Conservation (phyloP, 2,888 invertebrate genomes). For the Oscheius sp. region DNA sequence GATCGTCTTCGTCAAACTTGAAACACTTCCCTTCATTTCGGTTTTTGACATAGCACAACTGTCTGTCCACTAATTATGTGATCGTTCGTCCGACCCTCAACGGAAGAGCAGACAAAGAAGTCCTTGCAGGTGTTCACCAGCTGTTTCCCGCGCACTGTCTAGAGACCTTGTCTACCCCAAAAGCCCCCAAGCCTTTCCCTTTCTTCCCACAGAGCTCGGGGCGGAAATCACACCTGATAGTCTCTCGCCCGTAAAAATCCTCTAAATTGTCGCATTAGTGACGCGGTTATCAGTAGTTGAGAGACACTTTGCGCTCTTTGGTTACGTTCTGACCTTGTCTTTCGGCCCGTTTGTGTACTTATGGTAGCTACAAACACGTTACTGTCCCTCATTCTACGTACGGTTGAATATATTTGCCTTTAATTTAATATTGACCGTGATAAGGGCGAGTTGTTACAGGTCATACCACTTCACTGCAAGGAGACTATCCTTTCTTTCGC, state of each 20-base stretch:
- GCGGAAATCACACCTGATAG: conserved; percentile 25
- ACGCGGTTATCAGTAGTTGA: conserved; percentile 8
- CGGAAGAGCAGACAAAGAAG: too few species aligned
- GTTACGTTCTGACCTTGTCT: background rate
- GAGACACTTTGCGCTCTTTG: background rate
- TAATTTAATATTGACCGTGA: conserved; percentile 2
- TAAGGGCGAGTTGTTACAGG: conserved; percentile 1
- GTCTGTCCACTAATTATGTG: too few species aligned
- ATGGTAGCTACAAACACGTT: background rate
- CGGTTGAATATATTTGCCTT: background rate
- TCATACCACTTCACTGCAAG: background rate
- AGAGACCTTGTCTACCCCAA: background rate
- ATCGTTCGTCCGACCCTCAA: too few species aligned
- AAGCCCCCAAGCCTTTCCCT: background rate
- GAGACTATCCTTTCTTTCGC: too few species aligned
- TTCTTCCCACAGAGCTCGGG: background rate
- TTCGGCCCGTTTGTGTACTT: background rate
- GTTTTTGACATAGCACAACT: too few species aligned
- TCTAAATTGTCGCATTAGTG: conserved; percentile 18
- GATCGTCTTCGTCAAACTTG: too few species aligned
- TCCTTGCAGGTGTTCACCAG: too few species aligned
- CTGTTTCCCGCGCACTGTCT: background rate
- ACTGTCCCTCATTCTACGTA: background rate
- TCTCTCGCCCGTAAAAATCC: conserved; percentile 5
- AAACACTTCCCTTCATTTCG: too few species aligned